Percentiles rank a stretch among this genome's conserved stretches.
phyloP scores from a whole-genome alignment of 2,113 vertebrate species.

The Zootoca vivipara region DNA sequence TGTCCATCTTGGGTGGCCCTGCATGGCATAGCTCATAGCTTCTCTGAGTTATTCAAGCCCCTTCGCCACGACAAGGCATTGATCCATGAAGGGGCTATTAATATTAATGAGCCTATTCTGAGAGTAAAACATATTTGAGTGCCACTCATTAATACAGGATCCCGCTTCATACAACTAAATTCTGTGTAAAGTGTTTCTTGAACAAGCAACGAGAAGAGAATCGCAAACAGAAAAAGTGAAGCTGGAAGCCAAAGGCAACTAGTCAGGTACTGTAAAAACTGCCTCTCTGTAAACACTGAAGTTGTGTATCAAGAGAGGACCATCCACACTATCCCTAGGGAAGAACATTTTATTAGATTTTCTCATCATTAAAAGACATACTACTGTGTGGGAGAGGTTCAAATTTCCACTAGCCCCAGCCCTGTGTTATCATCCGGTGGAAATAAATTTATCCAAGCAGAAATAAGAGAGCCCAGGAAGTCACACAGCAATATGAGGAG shows the following conservation, averaged over 20 bases:
- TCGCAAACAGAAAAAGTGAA: neutral
- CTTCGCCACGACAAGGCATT: too few species aligned
- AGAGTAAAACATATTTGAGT: too few species aligned
- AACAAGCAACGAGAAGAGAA: neutral
- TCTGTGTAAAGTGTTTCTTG: neutral
- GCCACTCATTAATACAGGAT: neutral
- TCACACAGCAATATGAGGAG: neutral
- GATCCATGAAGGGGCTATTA: too few species aligned
- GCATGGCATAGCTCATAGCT: too few species aligned
- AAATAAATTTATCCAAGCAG: neutral
- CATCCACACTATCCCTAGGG: neutral
- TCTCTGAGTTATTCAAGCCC: too few species aligned
- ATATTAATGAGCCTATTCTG: too few species aligned
- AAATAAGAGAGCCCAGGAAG: neutral
- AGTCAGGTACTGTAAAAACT: neutral
- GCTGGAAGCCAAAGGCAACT: neutral
- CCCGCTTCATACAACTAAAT: neutral
- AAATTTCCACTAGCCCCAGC: neutral
- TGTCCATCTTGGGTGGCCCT: too few species aligned
- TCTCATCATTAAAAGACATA: neutral
- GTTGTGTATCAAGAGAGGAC: too few species aligned
- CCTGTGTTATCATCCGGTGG: neutral
- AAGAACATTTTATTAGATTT: neutral
- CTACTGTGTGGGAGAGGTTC: neutral
- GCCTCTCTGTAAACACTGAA: neutral